Conservation (phyloP, 2,797 vertebrate genomes). For the Diglossa cyanea region DNA sequence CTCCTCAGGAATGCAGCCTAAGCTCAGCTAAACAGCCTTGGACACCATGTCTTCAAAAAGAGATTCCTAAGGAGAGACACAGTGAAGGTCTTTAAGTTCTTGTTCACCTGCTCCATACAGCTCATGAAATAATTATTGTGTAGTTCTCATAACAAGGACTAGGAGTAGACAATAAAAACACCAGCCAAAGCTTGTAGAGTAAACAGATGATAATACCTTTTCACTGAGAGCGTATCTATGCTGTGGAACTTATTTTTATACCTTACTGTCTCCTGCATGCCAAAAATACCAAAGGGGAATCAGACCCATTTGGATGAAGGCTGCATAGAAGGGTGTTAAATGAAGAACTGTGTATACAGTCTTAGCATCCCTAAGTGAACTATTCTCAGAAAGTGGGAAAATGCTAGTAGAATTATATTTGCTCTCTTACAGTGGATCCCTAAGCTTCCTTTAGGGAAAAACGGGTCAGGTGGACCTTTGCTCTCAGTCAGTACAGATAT, state of each 20-base stretch:
- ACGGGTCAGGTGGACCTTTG: neutral
- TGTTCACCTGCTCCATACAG: neutral
- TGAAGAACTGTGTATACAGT: neutral
- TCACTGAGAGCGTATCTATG: neutral
- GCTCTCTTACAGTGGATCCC: accelerated
- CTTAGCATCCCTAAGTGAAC: neutral
- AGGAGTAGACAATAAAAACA: neutral
- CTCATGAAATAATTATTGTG: neutral
- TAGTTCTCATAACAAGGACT: neutral
- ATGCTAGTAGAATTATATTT: neutral
- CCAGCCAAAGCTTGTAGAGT: neutral
- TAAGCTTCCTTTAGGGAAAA: neutral
- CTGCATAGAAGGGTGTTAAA: neutral
- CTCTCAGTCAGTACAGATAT: neutral
- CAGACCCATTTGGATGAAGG: neutral
- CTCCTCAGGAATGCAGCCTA: neutral
- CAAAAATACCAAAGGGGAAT: neutral
- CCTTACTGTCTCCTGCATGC: neutral
- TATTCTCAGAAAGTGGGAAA: neutral
- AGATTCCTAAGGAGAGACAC: neutral
- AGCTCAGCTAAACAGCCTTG: neutral
- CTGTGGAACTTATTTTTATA: neutral
- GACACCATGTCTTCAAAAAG: neutral
- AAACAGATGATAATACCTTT: neutral
- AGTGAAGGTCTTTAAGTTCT: neutral